Conservation (phyloP, 2,888 invertebrate species). For the Callimorpha dominula region DNA sequence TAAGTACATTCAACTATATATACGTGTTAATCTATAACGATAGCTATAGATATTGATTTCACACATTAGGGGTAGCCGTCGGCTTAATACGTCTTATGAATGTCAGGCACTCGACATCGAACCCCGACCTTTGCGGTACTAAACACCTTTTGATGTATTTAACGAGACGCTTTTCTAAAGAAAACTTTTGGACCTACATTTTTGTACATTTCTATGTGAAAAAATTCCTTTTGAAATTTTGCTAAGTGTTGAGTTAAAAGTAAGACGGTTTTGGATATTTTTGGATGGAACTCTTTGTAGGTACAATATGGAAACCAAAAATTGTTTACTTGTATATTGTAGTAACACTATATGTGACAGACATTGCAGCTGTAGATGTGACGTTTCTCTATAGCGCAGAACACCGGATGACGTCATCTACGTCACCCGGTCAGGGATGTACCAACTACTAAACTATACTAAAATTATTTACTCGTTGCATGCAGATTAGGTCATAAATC, state of each 20-base stretch:
- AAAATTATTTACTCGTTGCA: no score
- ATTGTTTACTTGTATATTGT: conserved; percentile 71
- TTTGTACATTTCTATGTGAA: conserved; percentile 62
- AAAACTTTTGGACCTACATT: conserved; percentile 58
- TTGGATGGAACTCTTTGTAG: conserved; percentile 75
- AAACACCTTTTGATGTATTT: conserved; percentile 46
- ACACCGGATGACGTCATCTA: conserved; percentile 1
- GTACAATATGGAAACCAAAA: conserved; percentile 80
- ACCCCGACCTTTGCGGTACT: conserved; percentile 30
- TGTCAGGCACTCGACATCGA: conserved; percentile 44
- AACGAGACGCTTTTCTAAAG: conserved; percentile 51
- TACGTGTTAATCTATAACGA: conserved; percentile 42
- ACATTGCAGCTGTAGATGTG: conserved; percentile 8
- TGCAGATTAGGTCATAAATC: no score
- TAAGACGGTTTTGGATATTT: conserved; percentile 62
- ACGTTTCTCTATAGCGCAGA: conserved; percentile 14
- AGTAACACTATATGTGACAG: conserved; percentile 51
- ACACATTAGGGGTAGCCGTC: conserved; percentile 34
- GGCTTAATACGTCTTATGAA: conserved; percentile 43
- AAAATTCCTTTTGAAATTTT: conserved; percentile 19
- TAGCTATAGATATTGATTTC: conserved; percentile 45
- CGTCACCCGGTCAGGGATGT: conserved; percentile 30
- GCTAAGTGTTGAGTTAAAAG: conserved; percentile 23
- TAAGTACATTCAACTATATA: conserved; percentile 51
- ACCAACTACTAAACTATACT: conserved; percentile 31